Evolutionary conservation across 2,113 vertebrate genomes (phyloP), one percentile per base, ranked within the genome.

Genomic region (Aphelocoma coerulescens): DNA sequence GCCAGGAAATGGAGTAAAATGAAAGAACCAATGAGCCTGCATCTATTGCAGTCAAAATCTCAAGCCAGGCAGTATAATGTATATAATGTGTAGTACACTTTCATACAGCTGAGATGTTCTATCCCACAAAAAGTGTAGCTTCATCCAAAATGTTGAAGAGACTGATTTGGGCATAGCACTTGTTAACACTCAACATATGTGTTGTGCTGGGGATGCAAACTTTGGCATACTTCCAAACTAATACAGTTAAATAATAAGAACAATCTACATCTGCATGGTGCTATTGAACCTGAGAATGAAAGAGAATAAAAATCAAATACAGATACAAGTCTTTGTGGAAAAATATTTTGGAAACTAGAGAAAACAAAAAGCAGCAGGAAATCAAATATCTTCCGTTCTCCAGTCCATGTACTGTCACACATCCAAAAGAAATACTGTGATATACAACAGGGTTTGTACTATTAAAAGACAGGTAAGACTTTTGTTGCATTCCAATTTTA

Each of bases 121-220:
- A 7, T 49, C 15, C 30, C 24, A 51, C 17, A 80, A 35, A 75
- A 78, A 24, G 1, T 24, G 35, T 6, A 83, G 5, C 26, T 72
- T 76, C n/a, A 55, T 48, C 28, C 10, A 54, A 79, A 62, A 24
- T 43, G 18, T 35, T 89, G 30, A 87, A 93, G 30, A 52, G 5
- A 66, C 66, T 27, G 33, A 7, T 39, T 35, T 81, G 23, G 4
- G 27, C 18, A 48, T 23, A 81, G 4, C 30, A 33, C 6, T 52
- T 51, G 8, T 13, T 46, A 10, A 13, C 17, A n/a, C 11, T 9
- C 7, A 35, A 3, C 11, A 17, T 28, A 5, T 1, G 3, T 5
- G 3, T 32, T 77, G 11, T 52, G 2, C 9, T 21, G 24, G 30
- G 5, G 6, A 39, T 44, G 12, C 3, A 92, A 81, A 57, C 13